Evolutionary conservation across 2,797 vertebrate species (phyloP), one percentile per base, ranked within the genome.

Genomic region (Esox masquinongy): DNA sequence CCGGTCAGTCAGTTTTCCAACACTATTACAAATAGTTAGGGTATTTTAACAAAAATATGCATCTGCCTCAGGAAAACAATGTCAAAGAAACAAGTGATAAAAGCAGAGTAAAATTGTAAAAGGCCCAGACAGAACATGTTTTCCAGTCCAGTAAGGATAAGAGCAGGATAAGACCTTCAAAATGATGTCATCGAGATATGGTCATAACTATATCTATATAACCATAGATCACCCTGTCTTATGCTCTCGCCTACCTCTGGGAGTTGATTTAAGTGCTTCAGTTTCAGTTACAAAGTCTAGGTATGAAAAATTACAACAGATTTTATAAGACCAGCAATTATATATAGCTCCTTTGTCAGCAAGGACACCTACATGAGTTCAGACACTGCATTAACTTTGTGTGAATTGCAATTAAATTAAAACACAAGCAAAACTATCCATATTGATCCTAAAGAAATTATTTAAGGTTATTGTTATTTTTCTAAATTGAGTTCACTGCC

Each of bases 151-250:
- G 66, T 36, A 31, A 61, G 34, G 36, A 78, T 74, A 74, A 69
- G 24, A 74, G 56, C 67, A 49, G 22, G 72, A 61, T 4, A 77
- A 77, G 77, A 74, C 66, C 66, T 74, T 34, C 72, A 69, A 72
- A 72, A 78, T 78, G 72, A 78, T 73, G 72, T 69, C 64, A 70
- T 64, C 77, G 31, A 51, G 56, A 11, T n/a, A 50, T 66, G 36
- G 50, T 74, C 66, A 70, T 78, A 61, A 74, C 72, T 29, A 22
- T 24, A 47, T 70, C 75, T 61, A 69, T 61, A 69, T 69, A 69
- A 59, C 71, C 22, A 67, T 77, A 77, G 49, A 77, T 77, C 76
- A 77, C 64, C 36, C 63, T 66, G 43, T 72, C 49, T 51, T 22
- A 22, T 63, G 19, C 15, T 51, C 49, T 51, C 9, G 49, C 29